Evolutionary conservation across 1,140 invertebrate genomes (phyloP).

Genomic region (Cyclargus thomasi): DNA sequence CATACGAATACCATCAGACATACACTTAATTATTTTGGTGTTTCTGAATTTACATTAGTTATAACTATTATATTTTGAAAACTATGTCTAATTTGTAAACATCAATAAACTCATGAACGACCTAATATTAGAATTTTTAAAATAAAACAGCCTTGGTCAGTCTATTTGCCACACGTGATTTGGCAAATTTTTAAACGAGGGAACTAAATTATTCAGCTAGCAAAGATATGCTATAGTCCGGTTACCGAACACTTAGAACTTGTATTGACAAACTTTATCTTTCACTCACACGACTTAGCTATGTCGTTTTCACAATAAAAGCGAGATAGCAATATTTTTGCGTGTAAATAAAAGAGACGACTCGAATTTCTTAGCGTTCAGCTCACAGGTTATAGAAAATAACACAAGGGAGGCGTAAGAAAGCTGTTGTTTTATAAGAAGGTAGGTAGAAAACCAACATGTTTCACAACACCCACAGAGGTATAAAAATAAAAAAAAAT

Average conservation of each 20-base stretch:
- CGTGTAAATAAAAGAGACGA: too few relatives aligned
- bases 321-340: too few relatives aligned
- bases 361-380: too few relatives aligned
- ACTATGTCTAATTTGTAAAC: constrained; percentile 22
- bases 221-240: not conserved
- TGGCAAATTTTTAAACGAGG: constrained; percentile 33
- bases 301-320: too few relatives aligned
- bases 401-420: too few relatives aligned
- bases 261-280: too few relatives aligned
- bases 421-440: not conserved
- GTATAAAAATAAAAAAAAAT: constrained; percentile 24
- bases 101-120: constrained; percentile 17
- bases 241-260: too few relatives aligned
- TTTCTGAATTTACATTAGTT: constrained; percentile 5
- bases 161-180: constrained; percentile 41
- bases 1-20: not conserved
- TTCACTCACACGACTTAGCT: too few relatives aligned
- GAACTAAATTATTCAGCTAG: not conserved
- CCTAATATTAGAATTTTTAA: constrained; percentile 13
- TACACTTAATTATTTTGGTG: constrained; percentile 12
- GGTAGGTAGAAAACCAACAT: not conserved
- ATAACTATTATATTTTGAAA: constrained; percentile 20
- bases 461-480: constrained; percentile 17
- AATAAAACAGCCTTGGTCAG: constrained; percentile 54
- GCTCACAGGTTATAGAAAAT: too few relatives aligned